A percentile compares a stretch with the other conserved stretches of the same genome.
Evolutionary conservation across 2,113 vertebrate species (phyloP).

Genomic region (Oxyura jamaicensis): DNA sequence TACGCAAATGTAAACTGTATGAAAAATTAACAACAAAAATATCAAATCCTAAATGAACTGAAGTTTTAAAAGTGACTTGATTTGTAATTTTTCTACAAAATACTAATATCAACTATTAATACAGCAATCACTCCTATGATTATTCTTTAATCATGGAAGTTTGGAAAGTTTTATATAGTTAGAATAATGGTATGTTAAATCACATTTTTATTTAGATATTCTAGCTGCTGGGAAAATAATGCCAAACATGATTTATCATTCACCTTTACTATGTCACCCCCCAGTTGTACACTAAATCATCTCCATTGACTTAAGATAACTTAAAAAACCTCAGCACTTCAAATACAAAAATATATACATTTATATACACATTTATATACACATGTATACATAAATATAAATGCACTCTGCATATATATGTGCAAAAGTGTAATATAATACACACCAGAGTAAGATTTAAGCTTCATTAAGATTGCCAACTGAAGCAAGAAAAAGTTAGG

Average conservation of each 20-base stretch:
- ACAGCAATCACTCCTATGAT: background rate
- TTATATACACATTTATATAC: background rate
- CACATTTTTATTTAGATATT: slow-evolving; percentile 3
- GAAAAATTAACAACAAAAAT: background rate
- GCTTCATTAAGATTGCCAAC: background rate
- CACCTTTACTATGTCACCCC: background rate
- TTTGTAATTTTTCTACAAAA: background rate
- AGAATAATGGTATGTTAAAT: background rate
- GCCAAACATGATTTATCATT: slow-evolving; percentile 5
- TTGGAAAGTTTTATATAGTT: background rate
- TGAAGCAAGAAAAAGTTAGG: background rate
- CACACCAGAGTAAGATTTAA: background rate
- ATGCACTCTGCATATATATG: background rate
- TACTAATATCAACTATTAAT: background rate
- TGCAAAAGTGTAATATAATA: background rate
- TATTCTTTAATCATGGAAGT: background rate
- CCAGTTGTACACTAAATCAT: background rate
- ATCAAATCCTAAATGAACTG: background rate
- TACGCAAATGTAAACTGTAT: background rate
- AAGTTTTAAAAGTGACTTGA: background rate
- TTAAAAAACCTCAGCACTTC: background rate
- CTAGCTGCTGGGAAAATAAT: background rate
- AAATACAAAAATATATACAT: background rate
- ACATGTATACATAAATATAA: background rate
- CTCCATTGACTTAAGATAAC: background rate